Evolutionary conservation across 1,140 invertebrate genomes (phyloP), one percentile per base, ranked within the genome.

Genomic region (Adelges cooleyi): DNA sequence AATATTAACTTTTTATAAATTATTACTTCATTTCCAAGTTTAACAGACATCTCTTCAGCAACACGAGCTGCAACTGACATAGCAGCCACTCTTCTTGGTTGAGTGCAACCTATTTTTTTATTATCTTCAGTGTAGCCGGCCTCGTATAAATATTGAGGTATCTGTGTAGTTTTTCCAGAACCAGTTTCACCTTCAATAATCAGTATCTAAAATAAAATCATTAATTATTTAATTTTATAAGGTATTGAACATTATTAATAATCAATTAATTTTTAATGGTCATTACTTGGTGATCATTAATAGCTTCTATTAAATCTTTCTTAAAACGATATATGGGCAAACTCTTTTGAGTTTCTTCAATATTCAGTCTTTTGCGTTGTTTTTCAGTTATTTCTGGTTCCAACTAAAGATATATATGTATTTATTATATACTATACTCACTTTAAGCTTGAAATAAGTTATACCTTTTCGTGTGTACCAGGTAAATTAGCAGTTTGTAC

Each of bases 161-260:
- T 92, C 78, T 99, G 96, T 5, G 96, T 99, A 0, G 96, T 99
- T 81, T 98, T 98, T 5, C 96, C 95, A 17, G 90, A 94, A 1
- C 95, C 95, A 17, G 95, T 98, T 81, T 98, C 95, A 50, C 97
- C 97, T 79, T 98, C 95, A 68, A 99, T 92, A 69, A 99, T 98
- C 1, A 98, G 76, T 68, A 92, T 80, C 77, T 82, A 44, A 51
- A 59, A 69, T 33, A 25, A 56, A 11, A 29, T 40, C 22, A 66
- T 33, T 66, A 42, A 38, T 13, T 40, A 23, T n/a, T 51, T 20
- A 51, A 17, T 38, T 18, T 29, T 13, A 42, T 17, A 6, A 18
- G 36, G 15, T 44, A 25, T 11, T n/a, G 5, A 52, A 36, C 18
- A 17, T 40, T 25, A 3, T 59, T 44, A 20, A n/a, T n/a, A n/a